Percentiles rank a stretch among this genome's conserved stretches.
Evolutionary conservation across 2,888 invertebrate genomes (phyloP).

Genomic region (Blomia tropicalis): DNA sequence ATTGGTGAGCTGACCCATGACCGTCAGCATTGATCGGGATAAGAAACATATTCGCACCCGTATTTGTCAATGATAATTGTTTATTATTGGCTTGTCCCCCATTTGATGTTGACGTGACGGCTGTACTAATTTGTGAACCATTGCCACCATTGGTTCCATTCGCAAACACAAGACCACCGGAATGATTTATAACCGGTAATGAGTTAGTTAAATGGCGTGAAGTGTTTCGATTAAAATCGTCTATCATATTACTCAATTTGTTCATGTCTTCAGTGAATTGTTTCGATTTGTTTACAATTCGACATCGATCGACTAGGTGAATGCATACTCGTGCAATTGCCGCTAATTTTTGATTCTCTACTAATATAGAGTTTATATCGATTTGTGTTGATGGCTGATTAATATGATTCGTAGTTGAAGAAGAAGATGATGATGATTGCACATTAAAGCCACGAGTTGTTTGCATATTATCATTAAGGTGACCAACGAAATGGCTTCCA

Average conservation of each 20-base stretch:
- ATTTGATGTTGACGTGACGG: neutral
- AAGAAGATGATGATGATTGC: too few species aligned
- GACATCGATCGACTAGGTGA: constrained; percentile 15
- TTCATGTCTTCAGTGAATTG: constrained; percentile 3
- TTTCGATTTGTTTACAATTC: neutral
- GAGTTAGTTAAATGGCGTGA: neutral
- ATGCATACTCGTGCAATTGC: neutral
- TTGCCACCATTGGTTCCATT: too few species aligned
- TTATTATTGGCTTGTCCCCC: neutral
- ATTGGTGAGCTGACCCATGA: neutral
- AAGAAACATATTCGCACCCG: neutral
- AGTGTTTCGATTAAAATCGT: neutral
- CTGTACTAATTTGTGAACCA: neutral
- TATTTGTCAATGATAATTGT: neutral
- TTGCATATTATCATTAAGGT: too few species aligned
- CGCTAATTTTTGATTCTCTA: constrained; percentile 7
- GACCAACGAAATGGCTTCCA: too few species aligned
- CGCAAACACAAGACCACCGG: neutral
- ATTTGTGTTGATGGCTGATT: too few species aligned
- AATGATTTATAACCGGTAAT: neutral
- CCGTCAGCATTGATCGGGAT: neutral
- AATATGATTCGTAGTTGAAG: neutral
- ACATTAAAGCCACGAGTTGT: too few species aligned
- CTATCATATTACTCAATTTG: neutral
- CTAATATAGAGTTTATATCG: neutral